A percentile compares a stretch with the other conserved stretches of the same genome.
Conservation (phyloP, 2,113 vertebrate genomes). For the Alces alces region DNA sequence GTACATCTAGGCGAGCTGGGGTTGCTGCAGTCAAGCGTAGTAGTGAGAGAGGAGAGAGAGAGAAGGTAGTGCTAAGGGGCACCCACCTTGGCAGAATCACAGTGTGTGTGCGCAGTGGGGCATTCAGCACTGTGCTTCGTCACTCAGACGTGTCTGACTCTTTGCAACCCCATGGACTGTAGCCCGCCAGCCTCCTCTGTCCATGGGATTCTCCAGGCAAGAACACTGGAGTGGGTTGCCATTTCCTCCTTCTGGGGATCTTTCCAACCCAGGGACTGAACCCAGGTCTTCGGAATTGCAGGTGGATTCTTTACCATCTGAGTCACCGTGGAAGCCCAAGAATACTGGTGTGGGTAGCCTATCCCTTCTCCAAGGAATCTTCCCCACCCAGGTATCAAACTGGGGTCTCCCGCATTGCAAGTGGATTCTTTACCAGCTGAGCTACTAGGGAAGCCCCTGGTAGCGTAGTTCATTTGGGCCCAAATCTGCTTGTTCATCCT, state of each 20-base stretch:
- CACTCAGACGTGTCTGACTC: background rate
- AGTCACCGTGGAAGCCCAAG: background rate
- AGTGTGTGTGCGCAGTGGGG: no score
- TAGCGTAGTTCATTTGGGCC: background rate
- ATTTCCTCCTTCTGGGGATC: background rate
- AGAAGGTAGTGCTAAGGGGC: background rate
- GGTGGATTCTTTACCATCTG: background rate
- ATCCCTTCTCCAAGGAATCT: background rate
- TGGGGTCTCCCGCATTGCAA: background rate
- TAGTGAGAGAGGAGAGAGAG: background rate
- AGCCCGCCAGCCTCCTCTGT: background rate
- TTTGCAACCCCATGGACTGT: background rate
- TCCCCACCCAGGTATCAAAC: background rate
- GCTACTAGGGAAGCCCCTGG: background rate
- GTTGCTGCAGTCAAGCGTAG: fast-evolving
- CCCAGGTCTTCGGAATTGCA: background rate
- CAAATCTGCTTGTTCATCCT: background rate
- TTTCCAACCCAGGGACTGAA: background rate
- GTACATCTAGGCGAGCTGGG: background rate
- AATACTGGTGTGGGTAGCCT: background rate
- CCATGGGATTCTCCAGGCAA: background rate
- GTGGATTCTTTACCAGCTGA: background rate
- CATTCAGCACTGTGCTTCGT: background rate
- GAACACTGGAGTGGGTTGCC: background rate
- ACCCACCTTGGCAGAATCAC: background rate